These are phyloP conservation scores for Carpatolechia fugitivella DNA, from an alignment of 2,888 invertebrate genomes.

Conservation along the genomic window DNA sequence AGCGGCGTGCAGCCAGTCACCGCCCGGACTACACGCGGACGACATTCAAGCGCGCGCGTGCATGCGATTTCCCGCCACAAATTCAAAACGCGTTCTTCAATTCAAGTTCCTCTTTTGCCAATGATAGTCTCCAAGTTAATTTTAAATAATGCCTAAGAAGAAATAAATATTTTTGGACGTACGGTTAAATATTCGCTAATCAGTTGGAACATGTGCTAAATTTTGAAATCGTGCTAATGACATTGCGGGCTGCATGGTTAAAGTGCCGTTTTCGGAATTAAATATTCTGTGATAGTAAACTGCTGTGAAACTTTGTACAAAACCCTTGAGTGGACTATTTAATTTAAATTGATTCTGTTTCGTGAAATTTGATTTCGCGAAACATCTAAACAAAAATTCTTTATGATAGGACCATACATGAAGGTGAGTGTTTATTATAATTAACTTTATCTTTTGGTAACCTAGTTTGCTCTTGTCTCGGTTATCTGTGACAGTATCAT, in stretches of 20 bases:
- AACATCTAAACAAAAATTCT: constrained; percentile 62
- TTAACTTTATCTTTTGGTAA: constrained; percentile 23
- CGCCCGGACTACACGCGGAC: constrained; percentile 59
- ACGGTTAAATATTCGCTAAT: constrained; percentile 22
- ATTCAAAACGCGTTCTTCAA: constrained; percentile 50
- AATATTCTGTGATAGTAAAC: constrained; percentile 66
- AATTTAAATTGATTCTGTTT: constrained; percentile 44
- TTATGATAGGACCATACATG: constrained; percentile 79
- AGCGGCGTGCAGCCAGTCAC: constrained; percentile 67
- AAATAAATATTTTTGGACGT: constrained; percentile 45
- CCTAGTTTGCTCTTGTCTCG: constrained; percentile 2
- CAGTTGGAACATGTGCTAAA: constrained; percentile 49
- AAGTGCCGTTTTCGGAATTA: constrained; percentile 47
- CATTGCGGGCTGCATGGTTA: constrained; percentile 50
- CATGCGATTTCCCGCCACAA: constrained; percentile 58
- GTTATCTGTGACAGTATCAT: constrained; percentile 4
- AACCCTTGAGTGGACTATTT: constrained; percentile 28
- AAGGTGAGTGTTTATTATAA: constrained; percentile 60
- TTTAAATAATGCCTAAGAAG: constrained; percentile 68
- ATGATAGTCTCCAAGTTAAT: constrained; percentile 32
- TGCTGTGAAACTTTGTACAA: constrained; percentile 59
- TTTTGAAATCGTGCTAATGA: constrained; percentile 52
- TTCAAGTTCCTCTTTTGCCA: constrained; percentile 36
- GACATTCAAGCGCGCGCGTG: constrained; percentile 58
- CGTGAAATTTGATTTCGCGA: constrained; percentile 74